These are phyloP conservation scores for Zoanthus sociatus DNA, from an alignment of 92 coral and sea anemone genomes.

Conservation along the genomic window DNA sequence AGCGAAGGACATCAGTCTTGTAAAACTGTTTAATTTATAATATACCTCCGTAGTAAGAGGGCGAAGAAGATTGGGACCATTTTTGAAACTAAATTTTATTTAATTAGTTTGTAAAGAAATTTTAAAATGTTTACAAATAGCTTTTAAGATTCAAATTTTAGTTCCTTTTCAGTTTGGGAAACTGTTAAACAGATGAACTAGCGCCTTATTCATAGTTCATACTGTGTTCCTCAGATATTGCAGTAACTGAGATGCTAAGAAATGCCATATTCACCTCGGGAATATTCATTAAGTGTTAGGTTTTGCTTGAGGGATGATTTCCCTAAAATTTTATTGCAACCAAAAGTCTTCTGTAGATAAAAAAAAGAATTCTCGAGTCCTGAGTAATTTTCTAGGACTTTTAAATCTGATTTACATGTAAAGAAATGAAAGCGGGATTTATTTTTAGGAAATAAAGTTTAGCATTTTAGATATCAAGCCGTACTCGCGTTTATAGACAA, in stretches of 20 bases:
- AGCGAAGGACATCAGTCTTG: neutral
- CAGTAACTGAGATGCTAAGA: too few species aligned
- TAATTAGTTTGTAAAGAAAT: neutral
- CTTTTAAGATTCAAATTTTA: neutral
- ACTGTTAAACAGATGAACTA: neutral
- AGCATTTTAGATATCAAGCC: neutral
- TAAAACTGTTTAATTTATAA: neutral
- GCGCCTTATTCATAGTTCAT: neutral
- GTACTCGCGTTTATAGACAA: neutral
- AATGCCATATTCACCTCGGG: too few species aligned
- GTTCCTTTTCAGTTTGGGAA: neutral
- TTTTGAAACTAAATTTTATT: neutral
- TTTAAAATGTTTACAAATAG: neutral
- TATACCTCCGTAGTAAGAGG: neutral
- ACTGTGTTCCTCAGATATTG: neutral
- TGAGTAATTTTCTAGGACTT: neutral
- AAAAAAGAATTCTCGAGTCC: neutral
- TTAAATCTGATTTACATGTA: neutral
- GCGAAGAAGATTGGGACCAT: neutral
- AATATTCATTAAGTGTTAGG: neutral
- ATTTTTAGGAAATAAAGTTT: slow-evolving; percentile 1
- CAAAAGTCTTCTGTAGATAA: neutral
- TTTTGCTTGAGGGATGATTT: neutral
- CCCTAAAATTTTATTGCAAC: neutral
- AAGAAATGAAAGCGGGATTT: neutral